phyloP scores from a whole-genome alignment of 1,140 invertebrate species.

The Lutraria rhynchaena region DNA sequence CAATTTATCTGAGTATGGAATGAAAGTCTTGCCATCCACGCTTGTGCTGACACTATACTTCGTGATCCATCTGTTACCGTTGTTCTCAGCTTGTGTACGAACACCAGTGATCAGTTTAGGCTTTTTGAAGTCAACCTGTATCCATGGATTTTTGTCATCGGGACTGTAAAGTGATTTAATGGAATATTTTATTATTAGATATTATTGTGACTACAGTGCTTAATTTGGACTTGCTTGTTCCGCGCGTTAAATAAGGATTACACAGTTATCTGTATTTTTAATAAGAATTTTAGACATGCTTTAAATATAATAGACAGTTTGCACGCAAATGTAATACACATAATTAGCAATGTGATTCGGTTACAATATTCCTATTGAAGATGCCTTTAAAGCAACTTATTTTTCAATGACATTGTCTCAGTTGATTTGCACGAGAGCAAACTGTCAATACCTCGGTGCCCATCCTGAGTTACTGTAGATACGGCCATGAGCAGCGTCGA shows the following conservation, averaged over 20 bases:
- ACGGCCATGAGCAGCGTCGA: constrained; percentile 54
- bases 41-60: constrained; percentile 76
- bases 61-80: constrained; percentile 74
- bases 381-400: too few relatives aligned
- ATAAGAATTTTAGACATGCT: too few relatives aligned
- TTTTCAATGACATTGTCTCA: too few relatives aligned
- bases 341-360: too few relatives aligned
- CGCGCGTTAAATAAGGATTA: neutral
- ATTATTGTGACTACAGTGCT: neutral
- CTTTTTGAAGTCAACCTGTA: constrained; percentile 78
- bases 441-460: constrained; percentile 68
- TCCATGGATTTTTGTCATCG: constrained; percentile 61
- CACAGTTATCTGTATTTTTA: too few relatives aligned
- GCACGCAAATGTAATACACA: too few relatives aligned
- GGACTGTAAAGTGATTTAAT: constrained; percentile 57
- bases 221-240: neutral
- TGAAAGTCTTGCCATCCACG: constrained; percentile 71
- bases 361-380: too few relatives aligned
- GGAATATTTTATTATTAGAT: neutral
- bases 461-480: constrained; percentile 61
- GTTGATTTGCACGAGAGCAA: too few relatives aligned
- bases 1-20: constrained; percentile 60
- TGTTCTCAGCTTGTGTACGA: constrained; percentile 65
- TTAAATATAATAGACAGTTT: too few relatives aligned
- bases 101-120: constrained; percentile 77